Percentiles rank a stretch among this genome's conserved stretches.
phyloP scores from a whole-genome alignment of 2,888 invertebrate species.

The Octonoba sinensis region DNA sequence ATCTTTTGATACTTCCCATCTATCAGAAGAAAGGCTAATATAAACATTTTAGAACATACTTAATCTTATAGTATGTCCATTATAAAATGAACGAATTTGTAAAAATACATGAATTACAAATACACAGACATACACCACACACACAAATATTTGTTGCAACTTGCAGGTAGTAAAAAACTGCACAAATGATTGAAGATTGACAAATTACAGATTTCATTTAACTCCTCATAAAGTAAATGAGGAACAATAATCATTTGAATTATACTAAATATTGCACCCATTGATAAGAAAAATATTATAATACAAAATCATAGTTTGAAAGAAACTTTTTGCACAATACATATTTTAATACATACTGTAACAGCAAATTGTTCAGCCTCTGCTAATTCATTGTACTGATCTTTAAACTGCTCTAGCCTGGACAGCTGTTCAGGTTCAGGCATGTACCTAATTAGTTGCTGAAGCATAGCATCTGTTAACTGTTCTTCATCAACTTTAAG shows the following conservation, averaged over 20 bases:
- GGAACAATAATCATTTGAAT: background rate
- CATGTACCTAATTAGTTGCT: slow-evolving; percentile 90
- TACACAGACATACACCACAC: no score
- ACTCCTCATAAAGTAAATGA: background rate
- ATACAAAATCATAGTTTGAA: background rate
- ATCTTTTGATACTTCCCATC: slow-evolving; percentile 89
- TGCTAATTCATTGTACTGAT: slow-evolving; percentile 83
- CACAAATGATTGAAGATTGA: no score
- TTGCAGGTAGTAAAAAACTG: no score
- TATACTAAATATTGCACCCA: background rate
- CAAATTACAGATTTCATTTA: background rate
- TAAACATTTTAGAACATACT: background rate
- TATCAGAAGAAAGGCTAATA: slow-evolving; percentile 67
- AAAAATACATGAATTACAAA: background rate
- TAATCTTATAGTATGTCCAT: background rate
- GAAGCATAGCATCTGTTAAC: slow-evolving; percentile 87
- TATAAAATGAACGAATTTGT: background rate
- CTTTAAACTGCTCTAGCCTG: slow-evolving; percentile 84
- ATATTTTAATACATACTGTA: slow-evolving; percentile 74
- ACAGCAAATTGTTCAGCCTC: slow-evolving; percentile 97
- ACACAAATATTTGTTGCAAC: no score
- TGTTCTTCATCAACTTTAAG: slow-evolving; percentile 88
- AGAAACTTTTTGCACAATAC: no score
- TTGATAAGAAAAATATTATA: background rate
- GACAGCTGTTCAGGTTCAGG: slow-evolving; percentile 92